Conservation (phyloP, 2,113 vertebrate genomes). For the Myrmecophaga tridactyla region DNA sequence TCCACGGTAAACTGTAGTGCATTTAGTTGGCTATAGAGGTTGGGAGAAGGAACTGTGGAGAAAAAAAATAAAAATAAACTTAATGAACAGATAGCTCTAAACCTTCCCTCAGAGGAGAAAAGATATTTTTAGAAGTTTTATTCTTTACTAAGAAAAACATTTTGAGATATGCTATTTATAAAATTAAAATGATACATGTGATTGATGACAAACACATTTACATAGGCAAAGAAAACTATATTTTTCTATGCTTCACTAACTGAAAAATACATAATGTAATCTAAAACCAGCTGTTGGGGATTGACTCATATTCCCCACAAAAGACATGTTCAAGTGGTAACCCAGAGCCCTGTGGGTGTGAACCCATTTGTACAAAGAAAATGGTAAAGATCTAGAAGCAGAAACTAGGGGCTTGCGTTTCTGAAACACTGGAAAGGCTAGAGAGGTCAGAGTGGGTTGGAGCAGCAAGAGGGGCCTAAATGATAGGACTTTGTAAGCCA, state of each 20-base stretch:
- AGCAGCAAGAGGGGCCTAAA: too few relatives aligned
- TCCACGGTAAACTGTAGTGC: constrained; percentile 97
- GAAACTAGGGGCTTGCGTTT: not conserved
- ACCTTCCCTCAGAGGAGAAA: constrained; percentile 34
- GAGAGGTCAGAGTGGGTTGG: too few relatives aligned
- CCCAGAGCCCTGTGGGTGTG: too few relatives aligned
- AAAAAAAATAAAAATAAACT: constrained; percentile 63
- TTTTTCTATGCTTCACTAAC: not conserved
- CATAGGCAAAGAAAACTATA: not conserved
- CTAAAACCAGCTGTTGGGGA: not conserved
- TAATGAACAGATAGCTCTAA: constrained; percentile 28
- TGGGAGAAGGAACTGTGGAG: constrained; percentile 93
- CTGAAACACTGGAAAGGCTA: not conserved
- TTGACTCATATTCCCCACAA: too few relatives aligned
- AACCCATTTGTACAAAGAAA: too few relatives aligned
- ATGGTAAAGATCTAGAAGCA: not conserved
- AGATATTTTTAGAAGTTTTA: constrained; percentile 2
- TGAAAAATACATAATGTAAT: constrained; percentile 21
- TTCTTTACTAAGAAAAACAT: constrained; percentile 11
- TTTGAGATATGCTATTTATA: not conserved
- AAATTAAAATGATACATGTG: not conserved
- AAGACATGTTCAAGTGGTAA: too few relatives aligned
- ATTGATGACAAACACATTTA: not conserved
- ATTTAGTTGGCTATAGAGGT: constrained; percentile 96
- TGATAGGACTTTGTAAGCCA: not conserved